A percentile compares a stretch with the other conserved stretches of the same genome.
These are phyloP conservation scores for Trochalopteron elliotii DNA, from an alignment of 2,113 vertebrate species.

Conservation along the genomic window DNA sequence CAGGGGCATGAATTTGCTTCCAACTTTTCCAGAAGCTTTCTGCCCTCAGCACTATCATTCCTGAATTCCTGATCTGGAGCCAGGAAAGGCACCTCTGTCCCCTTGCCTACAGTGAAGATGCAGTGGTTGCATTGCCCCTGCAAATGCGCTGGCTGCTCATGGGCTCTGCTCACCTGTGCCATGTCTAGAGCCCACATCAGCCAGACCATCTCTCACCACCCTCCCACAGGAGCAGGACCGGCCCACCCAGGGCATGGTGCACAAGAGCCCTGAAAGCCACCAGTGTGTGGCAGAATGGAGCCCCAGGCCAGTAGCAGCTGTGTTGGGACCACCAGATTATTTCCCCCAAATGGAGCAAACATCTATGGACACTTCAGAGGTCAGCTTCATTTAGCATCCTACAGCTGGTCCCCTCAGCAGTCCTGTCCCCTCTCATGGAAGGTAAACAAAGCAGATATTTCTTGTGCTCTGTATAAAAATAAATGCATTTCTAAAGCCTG, in stretches of 20 bases:
- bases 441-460: background rate
- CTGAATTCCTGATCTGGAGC: background rate
- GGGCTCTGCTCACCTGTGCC: background rate
- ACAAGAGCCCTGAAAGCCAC: background rate
- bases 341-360: background rate
- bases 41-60: background rate
- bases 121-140: fast-evolving
- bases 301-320: fast-evolving
- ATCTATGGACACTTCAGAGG: background rate
- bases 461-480: background rate
- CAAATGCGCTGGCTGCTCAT: fast-evolving
- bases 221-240: background rate
- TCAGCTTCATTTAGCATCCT: background rate
- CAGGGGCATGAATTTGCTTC: background rate
- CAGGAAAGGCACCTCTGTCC: background rate
- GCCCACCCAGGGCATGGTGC: background rate
- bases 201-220: background rate
- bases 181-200: background rate
- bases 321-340: background rate
- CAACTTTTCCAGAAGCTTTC: background rate
- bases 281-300: background rate
- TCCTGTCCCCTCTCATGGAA: background rate
- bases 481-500: background rate
- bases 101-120: background rate
- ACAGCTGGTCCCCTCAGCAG: background rate